Percentiles rank a stretch among this genome's conserved stretches.
These are phyloP conservation scores for Phaetusa simplex DNA, from an alignment of 2,113 vertebrate species.

Conservation along the genomic window DNA sequence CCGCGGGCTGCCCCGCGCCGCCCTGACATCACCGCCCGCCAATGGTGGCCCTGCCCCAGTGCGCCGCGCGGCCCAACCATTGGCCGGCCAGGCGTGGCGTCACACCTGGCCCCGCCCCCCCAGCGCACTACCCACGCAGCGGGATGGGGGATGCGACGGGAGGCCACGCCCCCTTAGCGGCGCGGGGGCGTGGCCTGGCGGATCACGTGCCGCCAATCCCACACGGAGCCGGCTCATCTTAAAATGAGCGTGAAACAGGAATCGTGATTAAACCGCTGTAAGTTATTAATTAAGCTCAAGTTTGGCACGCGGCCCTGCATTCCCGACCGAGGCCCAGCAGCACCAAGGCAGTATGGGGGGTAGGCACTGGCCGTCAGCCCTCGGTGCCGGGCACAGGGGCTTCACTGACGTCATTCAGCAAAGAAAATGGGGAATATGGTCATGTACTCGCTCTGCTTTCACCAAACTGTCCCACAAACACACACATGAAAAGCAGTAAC, in stretches of 20 bases:
- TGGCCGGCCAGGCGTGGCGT: background rate
- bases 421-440: rapidly evolving
- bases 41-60: background rate
- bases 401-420: background rate
- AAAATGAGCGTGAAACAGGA: rapidly evolving
- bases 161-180: background rate
- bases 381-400: background rate
- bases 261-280: rapidly evolving
- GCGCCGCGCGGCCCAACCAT: background rate
- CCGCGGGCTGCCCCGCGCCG: background rate
- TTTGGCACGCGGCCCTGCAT: rapidly evolving
- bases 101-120: background rate
- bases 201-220: background rate
- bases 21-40: constrained; percentile 25
- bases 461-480: background rate
- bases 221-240: background rate
- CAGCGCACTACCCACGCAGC: background rate
- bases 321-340: rapidly evolving
- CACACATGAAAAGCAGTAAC: background rate
- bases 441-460: background rate
- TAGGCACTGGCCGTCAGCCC: rapidly evolving
- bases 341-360: rapidly evolving
- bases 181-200: background rate
- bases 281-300: background rate
- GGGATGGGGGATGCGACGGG: too few species aligned